Base-by-base conservation (phyloP, 2,888 invertebrate genomes). In the Criorhina ranunculi region DNA sequence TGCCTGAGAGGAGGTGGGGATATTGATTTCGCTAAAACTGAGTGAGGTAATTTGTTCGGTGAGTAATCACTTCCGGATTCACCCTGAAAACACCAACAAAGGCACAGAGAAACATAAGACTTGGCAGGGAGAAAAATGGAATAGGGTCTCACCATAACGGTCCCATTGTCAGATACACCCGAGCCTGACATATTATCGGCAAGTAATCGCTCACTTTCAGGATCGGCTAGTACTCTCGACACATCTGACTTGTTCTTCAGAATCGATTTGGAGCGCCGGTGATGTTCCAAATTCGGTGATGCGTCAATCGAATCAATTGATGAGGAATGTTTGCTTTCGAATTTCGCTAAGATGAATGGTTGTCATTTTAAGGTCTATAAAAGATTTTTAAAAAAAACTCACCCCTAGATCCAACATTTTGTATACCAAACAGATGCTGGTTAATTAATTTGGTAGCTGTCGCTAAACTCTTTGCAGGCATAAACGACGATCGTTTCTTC, bases 181-280 rank as follows among this genome's bases (percentile, higher is more conserved):
- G 93, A 92, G 57, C 93, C 92, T 60, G 94, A 94, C 88, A 93
- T 93, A 88, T 93, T 94, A 89, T 95, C 95, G 53, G 95, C 93
- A 88, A 96, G 94, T 59, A 96, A 93, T 87, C 95, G 94, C 92
- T 96, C 96, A 88, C 95, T 95, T 91, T 96, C 96, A 73, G 95
- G 95, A 91, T 96, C 96, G 79, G 93, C 91, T 31, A 92, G 91
- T 42, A 92, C 89, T 87, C 93, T 92, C 87, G 93, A 93, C 89
- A 94, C 93, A 88, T 95, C 95, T 59, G 95, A 95, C 91, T 95
- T 96, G 87, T 92, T 92, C 92, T 96, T 96, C 88, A 96, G 92
- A 89, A 96, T 96, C 86, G 96, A 96, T 91, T 95, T 96, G 77
- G 95, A 95, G 88, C 95, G 93, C 37, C 95, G 92, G 88, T 95